Conservation (phyloP, 2,888 invertebrate species). For the Argyra leucocephala region DNA sequence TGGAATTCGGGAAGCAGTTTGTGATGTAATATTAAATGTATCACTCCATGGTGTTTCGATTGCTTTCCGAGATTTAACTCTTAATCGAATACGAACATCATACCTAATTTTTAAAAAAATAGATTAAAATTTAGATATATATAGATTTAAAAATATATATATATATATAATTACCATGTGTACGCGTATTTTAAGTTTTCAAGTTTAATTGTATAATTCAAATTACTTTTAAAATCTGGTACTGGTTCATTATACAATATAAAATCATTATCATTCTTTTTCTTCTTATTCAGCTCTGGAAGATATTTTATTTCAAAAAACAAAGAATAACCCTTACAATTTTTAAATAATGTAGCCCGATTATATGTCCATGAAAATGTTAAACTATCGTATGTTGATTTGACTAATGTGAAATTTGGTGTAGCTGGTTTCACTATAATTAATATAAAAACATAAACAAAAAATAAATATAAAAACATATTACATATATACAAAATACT, state of each 20-base stretch:
- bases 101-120: conserved; percentile 45
- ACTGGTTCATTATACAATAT: neutral
- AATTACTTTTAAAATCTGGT: neutral
- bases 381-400: conserved; percentile 30
- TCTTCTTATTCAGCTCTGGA: neutral
- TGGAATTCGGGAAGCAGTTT: conserved; percentile 50
- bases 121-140: conserved; percentile 30
- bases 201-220: neutral
- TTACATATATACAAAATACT: too few species aligned
- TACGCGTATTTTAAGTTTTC: conserved; percentile 14
- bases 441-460: conserved; percentile 9
- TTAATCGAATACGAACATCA: conserved; percentile 61
- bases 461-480: conserved; percentile 2
- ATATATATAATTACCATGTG: conserved; percentile 16
- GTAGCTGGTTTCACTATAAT: conserved; percentile 31
- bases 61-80: conserved; percentile 46
- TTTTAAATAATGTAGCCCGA: neutral
- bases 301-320: conserved; percentile 28
- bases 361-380: conserved; percentile 30
- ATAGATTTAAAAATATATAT: conserved; percentile 23
- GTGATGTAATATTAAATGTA: conserved; percentile 50
- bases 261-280: conserved; percentile 11
- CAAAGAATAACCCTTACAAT: conserved; percentile 25
- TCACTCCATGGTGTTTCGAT: conserved; percentile 60
- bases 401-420: conserved; percentile 31